Evolutionary conservation across 2,888 invertebrate species (phyloP), one percentile per base, ranked within the genome.

Genomic region (Drosophila tanythrix): DNA sequence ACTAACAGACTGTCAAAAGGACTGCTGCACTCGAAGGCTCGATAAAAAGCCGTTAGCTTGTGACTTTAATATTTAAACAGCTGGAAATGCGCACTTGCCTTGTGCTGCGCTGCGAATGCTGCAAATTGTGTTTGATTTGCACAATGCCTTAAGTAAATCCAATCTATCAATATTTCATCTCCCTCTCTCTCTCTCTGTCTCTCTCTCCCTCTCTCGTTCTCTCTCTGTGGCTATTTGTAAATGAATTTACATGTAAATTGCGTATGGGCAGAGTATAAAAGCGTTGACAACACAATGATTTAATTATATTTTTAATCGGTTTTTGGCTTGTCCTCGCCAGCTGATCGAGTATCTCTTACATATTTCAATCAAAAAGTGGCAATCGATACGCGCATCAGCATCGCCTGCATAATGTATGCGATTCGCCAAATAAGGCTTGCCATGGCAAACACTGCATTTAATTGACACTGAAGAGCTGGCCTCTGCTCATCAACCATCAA

Each of bases 301-400:
- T 79, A 85, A 86, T 86, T 86, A 78, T 74, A 81, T 76, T 82
- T 76, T 48, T 48, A 53, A 57, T 15, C n/a, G 10, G 29, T 21
- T 57, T 56, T 65, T 61, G 67, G 36, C 36, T 27, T 57, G 63
- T 48, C 62, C 58, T 43, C 36, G 51, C 50, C 40, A 48, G 46
- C 46, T 53, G 46, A 13, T 18, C 15, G 13, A 36, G 25, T 25
- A 59, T 27, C 21, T 13, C 13, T 55, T 29, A 15, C 55, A 60
- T 50, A 68, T 64, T 88, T 88, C 86, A 80, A 89, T 86, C 89
- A 75, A 82, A 83, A 46, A 85, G 78, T 79, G 81, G 64, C 81
- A 83, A 89, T 81, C 90, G 83, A 86, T 88, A 83, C 76, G 75
- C 69, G 66, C 67, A 56, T 58, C 82, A 60, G 51, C 74, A 66